phyloP scores from a whole-genome alignment of 2,797 vertebrate genomes.

The Selene dorsalis region DNA sequence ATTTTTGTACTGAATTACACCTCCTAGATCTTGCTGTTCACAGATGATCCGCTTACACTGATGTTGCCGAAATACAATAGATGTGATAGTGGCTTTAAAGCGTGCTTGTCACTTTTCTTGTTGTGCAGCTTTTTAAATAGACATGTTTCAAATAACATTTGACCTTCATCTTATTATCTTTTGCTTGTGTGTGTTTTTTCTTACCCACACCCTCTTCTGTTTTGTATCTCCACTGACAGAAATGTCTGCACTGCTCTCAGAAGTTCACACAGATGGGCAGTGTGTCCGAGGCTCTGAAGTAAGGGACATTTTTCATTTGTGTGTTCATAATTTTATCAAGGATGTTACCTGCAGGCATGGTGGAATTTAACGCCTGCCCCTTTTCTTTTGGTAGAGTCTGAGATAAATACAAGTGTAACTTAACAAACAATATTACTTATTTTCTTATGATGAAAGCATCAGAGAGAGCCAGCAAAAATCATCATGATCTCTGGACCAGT shows the following conservation, averaged over 20 bases:
- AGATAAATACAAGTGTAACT: background rate
- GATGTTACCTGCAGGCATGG: background rate
- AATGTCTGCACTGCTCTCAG: constrained; percentile 86
- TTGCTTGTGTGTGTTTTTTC: constrained; percentile 13
- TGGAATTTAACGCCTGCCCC: background rate
- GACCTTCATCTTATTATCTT: background rate
- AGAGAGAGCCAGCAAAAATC: background rate
- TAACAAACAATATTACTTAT: background rate
- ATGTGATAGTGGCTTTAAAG: background rate
- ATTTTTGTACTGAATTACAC: background rate
- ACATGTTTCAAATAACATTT: background rate
- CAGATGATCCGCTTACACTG: background rate
- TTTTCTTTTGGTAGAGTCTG: background rate
- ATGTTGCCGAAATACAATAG: background rate
- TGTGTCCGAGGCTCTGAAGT: constrained; percentile 89
- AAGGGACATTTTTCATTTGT: constrained; percentile 62
- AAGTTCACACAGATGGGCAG: constrained; percentile 89
- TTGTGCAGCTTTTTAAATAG: constrained; percentile 10
- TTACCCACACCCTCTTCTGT: background rate
- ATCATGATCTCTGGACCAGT: background rate
- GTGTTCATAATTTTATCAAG: background rate
- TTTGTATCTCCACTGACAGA: constrained; percentile 75
- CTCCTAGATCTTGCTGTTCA: background rate
- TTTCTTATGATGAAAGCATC: background rate
- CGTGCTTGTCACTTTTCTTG: background rate